Evolutionary conservation across 2,797 vertebrate genomes (phyloP).

Genomic region (Enteromius radiatus): DNA sequence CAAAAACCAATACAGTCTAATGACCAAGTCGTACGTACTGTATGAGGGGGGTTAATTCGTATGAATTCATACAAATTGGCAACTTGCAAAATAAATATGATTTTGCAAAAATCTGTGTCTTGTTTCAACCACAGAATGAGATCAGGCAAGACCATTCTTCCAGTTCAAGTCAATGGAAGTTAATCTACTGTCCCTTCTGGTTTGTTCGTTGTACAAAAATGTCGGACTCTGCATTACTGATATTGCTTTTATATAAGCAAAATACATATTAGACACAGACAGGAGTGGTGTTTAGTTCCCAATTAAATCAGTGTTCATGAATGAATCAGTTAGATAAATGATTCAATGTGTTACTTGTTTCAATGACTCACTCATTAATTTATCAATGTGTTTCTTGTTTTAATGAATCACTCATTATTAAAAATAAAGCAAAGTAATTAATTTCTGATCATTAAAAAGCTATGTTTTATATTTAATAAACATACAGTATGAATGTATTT

Average conservation of each 20-base stretch:
- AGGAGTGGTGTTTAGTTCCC: background rate
- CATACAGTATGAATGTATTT: too few species aligned
- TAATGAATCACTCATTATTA: too few species aligned
- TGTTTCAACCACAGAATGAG: background rate
- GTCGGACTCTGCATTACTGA: background rate
- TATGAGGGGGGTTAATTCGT: too few species aligned
- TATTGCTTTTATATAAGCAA: background rate
- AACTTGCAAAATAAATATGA: too few species aligned
- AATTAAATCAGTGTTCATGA: background rate
- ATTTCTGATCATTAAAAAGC: too few species aligned
- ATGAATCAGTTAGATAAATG: background rate
- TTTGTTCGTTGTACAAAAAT: background rate
- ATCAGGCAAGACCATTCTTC: background rate
- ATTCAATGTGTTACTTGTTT: background rate
- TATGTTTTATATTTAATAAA: too few species aligned
- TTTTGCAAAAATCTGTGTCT: background rate
- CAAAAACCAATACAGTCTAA: too few species aligned
- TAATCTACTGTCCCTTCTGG: background rate
- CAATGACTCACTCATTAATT: too few species aligned
- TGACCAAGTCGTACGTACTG: too few species aligned
- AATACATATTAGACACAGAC: background rate
- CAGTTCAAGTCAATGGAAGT: background rate
- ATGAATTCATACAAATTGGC: too few species aligned
- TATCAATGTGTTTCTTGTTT: too few species aligned
- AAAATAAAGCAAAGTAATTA: too few species aligned